A percentile compares a stretch with the other conserved stretches of the same genome.
Evolutionary conservation across 2,113 vertebrate species (phyloP).

Genomic region (Herpailurus yagouaroundi): DNA sequence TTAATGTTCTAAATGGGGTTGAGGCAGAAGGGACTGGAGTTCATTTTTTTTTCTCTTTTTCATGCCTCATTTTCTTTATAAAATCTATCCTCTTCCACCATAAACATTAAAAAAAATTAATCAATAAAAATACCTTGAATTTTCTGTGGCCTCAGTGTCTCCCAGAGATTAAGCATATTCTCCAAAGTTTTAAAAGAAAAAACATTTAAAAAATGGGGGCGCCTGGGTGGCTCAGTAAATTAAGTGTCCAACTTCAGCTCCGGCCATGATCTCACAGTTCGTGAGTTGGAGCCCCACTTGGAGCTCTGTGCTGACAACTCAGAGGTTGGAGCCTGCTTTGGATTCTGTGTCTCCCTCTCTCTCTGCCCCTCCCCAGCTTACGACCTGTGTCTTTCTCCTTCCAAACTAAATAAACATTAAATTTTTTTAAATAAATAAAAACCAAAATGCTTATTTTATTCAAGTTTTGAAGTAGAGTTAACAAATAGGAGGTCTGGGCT

Average conservation of each 20-base stretch:
- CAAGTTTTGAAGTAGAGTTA: background rate
- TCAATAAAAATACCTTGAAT: constrained; percentile 33
- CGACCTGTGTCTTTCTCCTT: too few relatives aligned
- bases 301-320: too few relatives aligned
- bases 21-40: background rate
- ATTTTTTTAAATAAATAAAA: background rate
- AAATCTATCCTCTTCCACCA: background rate
- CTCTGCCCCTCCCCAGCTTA: too few relatives aligned
- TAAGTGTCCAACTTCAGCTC: too few relatives aligned
- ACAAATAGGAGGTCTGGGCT: background rate
- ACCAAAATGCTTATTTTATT: background rate
- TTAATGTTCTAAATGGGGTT: background rate
- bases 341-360: too few relatives aligned
- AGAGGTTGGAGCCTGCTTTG: too few relatives aligned
- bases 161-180: constrained; percentile 34
- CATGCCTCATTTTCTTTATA: constrained; percentile 32
- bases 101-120: background rate
- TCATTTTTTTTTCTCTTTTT: constrained; percentile 20
- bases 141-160: background rate
- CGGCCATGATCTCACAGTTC: too few relatives aligned
- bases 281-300: too few relatives aligned
- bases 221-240: too few relatives aligned
- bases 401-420: too few relatives aligned
- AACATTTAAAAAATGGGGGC: too few relatives aligned
- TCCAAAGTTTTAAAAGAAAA: constrained; percentile 12